Percentiles rank a stretch among this genome's conserved stretches.
Evolutionary conservation across 2,113 vertebrate genomes (phyloP).

Genomic region (Naja naja): DNA sequence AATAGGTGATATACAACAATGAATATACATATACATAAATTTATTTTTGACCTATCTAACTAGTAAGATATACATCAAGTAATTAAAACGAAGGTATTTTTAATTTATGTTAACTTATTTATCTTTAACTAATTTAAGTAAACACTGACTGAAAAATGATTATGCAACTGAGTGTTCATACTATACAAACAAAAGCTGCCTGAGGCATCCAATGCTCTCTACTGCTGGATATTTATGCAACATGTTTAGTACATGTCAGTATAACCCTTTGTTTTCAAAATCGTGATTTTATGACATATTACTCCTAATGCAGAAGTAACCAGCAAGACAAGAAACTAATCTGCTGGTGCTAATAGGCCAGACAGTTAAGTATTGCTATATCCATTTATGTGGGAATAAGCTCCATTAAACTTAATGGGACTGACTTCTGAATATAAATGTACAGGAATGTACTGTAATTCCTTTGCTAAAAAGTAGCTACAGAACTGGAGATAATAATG

Average conservation of each 20-base stretch:
- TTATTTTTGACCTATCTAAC: conserved; percentile 20
- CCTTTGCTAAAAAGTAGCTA: neutral
- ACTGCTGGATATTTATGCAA: conserved; percentile 60
- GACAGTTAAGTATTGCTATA: conserved; percentile 6
- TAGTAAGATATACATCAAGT: conserved; percentile 36
- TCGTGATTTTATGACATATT: conserved; percentile 54
- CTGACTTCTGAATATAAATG: neutral
- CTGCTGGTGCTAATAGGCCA: conserved; percentile 12
- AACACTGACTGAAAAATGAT: conserved; percentile 54
- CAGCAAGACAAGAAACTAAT: conserved; percentile 39
- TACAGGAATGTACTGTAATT: neutral
- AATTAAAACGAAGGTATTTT: conserved; percentile 51
- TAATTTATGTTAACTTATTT: conserved; percentile 21
- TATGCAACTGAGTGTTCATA: conserved; percentile 48
- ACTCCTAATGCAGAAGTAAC: conserved; percentile 28
- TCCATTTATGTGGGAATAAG: neutral
- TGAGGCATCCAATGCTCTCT: conserved; percentile 54
- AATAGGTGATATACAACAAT: conserved; percentile 19
- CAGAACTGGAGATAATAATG: neutral
- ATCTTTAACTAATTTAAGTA: neutral
- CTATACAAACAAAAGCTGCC: conserved; percentile 60
- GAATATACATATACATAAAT: conserved; percentile 25
- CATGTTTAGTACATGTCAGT: conserved; percentile 53
- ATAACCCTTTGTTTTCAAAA: conserved; percentile 64
- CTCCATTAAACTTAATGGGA: neutral